Percentiles rank a stretch among this genome's conserved stretches.
phyloP scores from a whole-genome alignment of 2,797 vertebrate species.

The Acipenser transmontanus region DNA sequence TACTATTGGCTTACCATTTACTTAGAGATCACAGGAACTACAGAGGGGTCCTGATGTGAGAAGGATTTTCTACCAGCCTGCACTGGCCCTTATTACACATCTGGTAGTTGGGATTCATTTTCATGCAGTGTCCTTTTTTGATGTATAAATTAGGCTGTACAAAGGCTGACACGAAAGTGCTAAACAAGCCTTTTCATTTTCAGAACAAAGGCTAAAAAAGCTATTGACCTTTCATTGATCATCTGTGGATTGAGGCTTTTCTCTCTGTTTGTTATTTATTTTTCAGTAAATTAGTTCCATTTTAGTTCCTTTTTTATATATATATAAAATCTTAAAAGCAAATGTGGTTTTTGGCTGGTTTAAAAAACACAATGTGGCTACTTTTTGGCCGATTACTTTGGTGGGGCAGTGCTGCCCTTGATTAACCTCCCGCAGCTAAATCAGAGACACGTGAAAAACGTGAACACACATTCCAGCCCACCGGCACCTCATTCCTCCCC shows the following conservation, averaged over 20 bases:
- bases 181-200: background rate
- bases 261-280: background rate
- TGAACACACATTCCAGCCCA: too few relatives aligned
- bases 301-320: background rate
- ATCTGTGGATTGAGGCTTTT: too few relatives aligned
- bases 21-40: slow-evolving; percentile 34
- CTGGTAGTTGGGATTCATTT: background rate
- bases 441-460: too few relatives aligned
- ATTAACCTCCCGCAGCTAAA: too few relatives aligned
- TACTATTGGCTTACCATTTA: slow-evolving; percentile 40
- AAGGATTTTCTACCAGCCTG: background rate
- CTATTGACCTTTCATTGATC: background rate
- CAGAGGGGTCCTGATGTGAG: slow-evolving; percentile 17
- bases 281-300: background rate
- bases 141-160: slow-evolving; percentile 7
- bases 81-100: slow-evolving; percentile 4
- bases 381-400: background rate
- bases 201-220: background rate
- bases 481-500: too few relatives aligned
- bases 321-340: background rate
- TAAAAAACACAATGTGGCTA: too few relatives aligned
- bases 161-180: background rate
- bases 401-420: too few relatives aligned
- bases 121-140: background rate
- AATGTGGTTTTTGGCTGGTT: too few relatives aligned